A percentile compares a stretch with the other conserved stretches of the same genome.
Evolutionary conservation across 2,113 vertebrate species (phyloP).

Genomic region (Gambusia holbrooki): DNA sequence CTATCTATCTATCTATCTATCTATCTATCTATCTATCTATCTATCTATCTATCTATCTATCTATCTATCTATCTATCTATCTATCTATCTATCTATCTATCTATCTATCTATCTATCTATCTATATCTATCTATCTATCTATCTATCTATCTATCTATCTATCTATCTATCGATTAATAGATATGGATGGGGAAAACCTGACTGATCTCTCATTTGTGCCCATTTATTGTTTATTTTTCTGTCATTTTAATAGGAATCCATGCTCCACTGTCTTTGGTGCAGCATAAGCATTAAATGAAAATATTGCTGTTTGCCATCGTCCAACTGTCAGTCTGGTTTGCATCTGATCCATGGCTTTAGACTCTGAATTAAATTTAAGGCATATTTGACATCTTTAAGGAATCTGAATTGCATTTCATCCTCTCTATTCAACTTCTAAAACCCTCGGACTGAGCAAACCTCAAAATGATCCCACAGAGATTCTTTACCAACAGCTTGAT

Average conservation of each 20-base stretch:
- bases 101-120: too few relatives aligned
- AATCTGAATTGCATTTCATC: neutral
- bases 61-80: too few relatives aligned
- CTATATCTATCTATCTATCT: too few relatives aligned
- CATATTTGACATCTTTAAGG: neutral
- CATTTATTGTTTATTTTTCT: neutral
- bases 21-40: too few relatives aligned
- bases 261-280: too few relatives aligned
- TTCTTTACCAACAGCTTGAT: too few relatives aligned
- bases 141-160: too few relatives aligned
- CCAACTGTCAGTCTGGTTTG: neutral
- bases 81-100: too few relatives aligned
- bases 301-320: neutral
- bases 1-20: too few relatives aligned
- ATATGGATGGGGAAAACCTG: neutral
- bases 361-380: neutral
- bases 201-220: neutral
- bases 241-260: neutral
- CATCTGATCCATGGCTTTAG: neutral
- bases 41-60: too few relatives aligned
- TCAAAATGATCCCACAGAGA: neutral
- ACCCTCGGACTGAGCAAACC: neutral
- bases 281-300: neutral
- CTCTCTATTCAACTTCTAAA: neutral
- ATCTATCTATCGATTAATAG: too few relatives aligned